Conservation (phyloP, 2,113 vertebrate genomes). For the Hoplias malabaricus region DNA sequence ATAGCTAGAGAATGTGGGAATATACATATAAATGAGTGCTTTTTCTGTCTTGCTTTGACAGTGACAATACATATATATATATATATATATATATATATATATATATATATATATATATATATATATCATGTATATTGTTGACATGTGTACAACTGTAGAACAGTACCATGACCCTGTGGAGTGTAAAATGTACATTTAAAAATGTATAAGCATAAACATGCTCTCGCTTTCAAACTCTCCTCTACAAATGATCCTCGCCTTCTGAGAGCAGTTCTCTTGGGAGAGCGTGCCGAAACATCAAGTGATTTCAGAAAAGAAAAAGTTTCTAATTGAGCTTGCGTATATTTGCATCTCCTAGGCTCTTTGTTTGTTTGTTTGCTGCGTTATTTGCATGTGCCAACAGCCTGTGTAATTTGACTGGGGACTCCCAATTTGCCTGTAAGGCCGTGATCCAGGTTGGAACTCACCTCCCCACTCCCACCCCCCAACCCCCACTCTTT, state of each 20-base stretch:
- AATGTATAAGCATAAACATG: slow-evolving; percentile 2
- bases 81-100: too few relatives aligned
- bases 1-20: too few relatives aligned
- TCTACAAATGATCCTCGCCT: slow-evolving; percentile 4
- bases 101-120: too few relatives aligned
- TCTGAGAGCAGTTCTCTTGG: background rate
- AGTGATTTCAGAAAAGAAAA: slow-evolving; percentile 48
- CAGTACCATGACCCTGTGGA: background rate
- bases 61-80: too few relatives aligned
- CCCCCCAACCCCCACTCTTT: slow-evolving; percentile 36
- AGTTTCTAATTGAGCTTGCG: slow-evolving; percentile 62
- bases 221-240: background rate
- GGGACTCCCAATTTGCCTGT: slow-evolving; percentile 79
- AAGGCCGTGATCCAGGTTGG: slow-evolving; percentile 73
- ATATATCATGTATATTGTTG: too few relatives aligned
- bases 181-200: background rate
- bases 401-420: slow-evolving; percentile 73
- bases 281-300: background rate
- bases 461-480: slow-evolving; percentile 51
- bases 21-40: too few relatives aligned
- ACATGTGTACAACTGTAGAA: slow-evolving; percentile 19
- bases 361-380: slow-evolving; percentile 70
- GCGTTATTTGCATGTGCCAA: slow-evolving; percentile 67
- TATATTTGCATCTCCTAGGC: slow-evolving; percentile 68
- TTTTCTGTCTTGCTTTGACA: too few relatives aligned